These are phyloP conservation scores for Meloidogyne exigua DNA, from an alignment of 1,140 invertebrate genomes.

Conservation along the genomic window DNA sequence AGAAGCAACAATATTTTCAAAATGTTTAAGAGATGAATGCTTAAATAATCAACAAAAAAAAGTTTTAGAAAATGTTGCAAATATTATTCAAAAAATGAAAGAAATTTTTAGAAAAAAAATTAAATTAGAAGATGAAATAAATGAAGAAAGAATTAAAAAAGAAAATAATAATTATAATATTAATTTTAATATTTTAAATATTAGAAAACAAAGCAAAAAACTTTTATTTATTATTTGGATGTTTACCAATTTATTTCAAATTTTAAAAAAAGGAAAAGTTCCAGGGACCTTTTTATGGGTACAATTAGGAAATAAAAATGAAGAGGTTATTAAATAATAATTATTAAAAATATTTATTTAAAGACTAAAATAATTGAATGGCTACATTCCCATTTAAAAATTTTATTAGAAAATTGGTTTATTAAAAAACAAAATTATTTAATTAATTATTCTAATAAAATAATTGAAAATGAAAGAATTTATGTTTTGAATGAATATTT, in stretches of 20 bases:
- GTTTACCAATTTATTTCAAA: neutral
- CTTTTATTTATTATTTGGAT: slow-evolving; percentile 2
- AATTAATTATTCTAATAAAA: neutral
- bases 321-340: neutral
- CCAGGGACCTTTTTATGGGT: neutral
- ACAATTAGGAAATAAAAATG: neutral
- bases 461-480: slow-evolving; percentile 2
- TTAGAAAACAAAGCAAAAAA: neutral
- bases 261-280: neutral
- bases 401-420: neutral
- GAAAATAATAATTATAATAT: neutral
- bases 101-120: slow-evolving; percentile 2
- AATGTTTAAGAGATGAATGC: neutral
- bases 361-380: neutral
- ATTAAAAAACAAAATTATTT: slow-evolving; percentile 5
- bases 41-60: neutral
- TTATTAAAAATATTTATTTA: neutral
- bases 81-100: neutral
- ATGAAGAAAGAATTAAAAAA: neutral
- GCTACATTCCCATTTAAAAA: neutral
- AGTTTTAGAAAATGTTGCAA: slow-evolving; percentile 1
- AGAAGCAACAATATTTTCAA: neutral
- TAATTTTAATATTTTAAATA: neutral
- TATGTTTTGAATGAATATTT: neutral
- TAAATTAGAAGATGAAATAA: neutral